A percentile compares a stretch with the other conserved stretches of the same genome.
Conservation (phyloP, 2,888 invertebrate genomes). For the Gisinianus flammeolus region DNA sequence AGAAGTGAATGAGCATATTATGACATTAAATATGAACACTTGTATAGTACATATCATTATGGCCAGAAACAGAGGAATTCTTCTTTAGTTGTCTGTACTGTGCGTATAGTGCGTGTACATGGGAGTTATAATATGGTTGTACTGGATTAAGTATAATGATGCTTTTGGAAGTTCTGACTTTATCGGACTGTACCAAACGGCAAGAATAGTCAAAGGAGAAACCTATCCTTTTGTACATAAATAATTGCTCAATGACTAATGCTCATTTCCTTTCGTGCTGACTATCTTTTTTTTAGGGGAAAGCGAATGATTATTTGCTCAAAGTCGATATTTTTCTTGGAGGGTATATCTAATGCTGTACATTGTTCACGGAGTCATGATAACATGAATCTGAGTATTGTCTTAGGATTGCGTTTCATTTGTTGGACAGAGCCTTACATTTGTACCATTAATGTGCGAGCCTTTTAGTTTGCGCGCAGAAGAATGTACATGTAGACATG, state of each 20-base stretch:
- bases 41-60: no score
- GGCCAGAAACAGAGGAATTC: no score
- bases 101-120: neutral
- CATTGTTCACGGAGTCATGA: no score
- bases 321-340: neutral
- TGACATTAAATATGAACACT: no score
- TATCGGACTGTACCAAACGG: neutral
- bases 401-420: neutral
- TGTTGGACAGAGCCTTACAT: neutral
- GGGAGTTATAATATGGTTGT: slow-evolving; percentile 11
- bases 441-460: neutral
- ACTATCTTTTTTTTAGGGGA: no score
- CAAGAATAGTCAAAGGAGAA: neutral
- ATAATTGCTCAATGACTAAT: neutral
- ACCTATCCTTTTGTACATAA: neutral
- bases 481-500: neutral
- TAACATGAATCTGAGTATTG: no score
- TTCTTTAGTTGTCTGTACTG: neutral
- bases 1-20: no score
- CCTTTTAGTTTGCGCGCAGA: neutral
- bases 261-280: neutral
- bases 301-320: no score
- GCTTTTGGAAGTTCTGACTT: slow-evolving; percentile 8
- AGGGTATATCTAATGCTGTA: no score
- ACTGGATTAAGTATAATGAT: slow-evolving; percentile 19